Percentiles rank a stretch among this genome's conserved stretches.
phyloP scores from a whole-genome alignment of 2,113 vertebrate species.

The Halichoeres trimaculatus region DNA sequence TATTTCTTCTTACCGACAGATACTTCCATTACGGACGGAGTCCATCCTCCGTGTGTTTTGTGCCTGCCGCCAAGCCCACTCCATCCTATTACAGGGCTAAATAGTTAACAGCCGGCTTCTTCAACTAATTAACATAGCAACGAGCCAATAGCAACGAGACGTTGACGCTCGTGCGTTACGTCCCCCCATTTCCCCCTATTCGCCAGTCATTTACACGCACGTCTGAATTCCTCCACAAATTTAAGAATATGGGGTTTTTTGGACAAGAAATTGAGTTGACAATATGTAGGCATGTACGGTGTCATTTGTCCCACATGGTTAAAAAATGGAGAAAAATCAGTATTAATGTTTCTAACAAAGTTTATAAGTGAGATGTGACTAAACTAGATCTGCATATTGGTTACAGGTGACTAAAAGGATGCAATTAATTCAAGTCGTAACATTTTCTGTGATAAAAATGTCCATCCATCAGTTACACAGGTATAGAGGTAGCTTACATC shows the following conservation, averaged over 20 bases:
- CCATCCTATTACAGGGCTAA: constrained; percentile 39
- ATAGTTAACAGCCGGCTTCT: constrained; percentile 62
- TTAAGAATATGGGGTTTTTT: too few relatives aligned
- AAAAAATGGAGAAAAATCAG: constrained; percentile 30
- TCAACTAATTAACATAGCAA: constrained; percentile 50
- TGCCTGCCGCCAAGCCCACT: neutral
- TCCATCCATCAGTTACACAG: constrained; percentile 60
- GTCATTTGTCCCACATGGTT: neutral
- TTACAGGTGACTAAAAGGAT: constrained; percentile 52
- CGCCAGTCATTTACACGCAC: neutral
- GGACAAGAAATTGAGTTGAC: neutral
- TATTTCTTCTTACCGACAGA: constrained; percentile 76
- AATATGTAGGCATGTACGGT: neutral
- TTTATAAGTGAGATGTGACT: constrained; percentile 58
- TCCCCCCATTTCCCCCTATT: too few relatives aligned
- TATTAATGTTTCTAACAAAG: constrained; percentile 44
- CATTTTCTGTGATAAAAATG: constrained; percentile 39
- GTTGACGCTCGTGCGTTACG: constrained; percentile 20
- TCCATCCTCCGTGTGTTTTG: constrained; percentile 55
- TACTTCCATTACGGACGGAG: constrained; percentile 25
- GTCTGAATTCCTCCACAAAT: neutral
- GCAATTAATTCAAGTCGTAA: constrained; percentile 56
- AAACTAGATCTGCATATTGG: constrained; percentile 43
- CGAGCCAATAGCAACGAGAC: constrained; percentile 53
- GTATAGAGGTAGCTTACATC: constrained; percentile 70